These are phyloP conservation scores for Nesidiocoris tenuis DNA, from an alignment of 2,888 invertebrate genomes.

Conservation along the genomic window DNA sequence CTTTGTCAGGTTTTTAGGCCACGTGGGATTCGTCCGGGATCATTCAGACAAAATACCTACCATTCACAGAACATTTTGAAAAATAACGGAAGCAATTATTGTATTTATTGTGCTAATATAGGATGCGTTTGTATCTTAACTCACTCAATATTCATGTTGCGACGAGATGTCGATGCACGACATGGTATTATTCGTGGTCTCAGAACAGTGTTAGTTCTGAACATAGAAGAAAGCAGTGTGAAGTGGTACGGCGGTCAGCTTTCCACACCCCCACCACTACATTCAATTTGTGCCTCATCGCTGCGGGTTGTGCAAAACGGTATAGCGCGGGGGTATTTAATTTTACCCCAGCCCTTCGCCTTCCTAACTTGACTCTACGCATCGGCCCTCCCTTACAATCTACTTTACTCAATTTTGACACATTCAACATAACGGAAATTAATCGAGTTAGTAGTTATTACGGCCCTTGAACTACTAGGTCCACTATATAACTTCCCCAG, in stretches of 20 bases:
- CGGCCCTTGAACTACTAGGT: slow-evolving; percentile 28
- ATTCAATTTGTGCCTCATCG: background rate
- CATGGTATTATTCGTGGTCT: too few species aligned
- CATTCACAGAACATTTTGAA: too few species aligned
- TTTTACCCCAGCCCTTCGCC: slow-evolving; percentile 17
- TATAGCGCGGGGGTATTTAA: slow-evolving; percentile 13
- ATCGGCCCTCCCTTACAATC: slow-evolving; percentile 29
- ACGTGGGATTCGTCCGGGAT: too few species aligned
- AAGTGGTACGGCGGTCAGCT: background rate
- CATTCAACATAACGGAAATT: slow-evolving; percentile 42
- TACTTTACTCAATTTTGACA: slow-evolving; percentile 43
- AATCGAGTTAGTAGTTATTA: slow-evolving; percentile 42
- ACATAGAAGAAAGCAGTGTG: background rate
- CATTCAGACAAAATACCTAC: too few species aligned
- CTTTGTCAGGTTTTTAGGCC: too few species aligned
- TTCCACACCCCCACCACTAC: background rate
- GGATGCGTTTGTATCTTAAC: too few species aligned
- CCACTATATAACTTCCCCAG: slow-evolving; percentile 31
- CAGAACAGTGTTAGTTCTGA: too few species aligned
- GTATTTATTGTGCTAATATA: too few species aligned
- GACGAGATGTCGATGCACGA: too few species aligned
- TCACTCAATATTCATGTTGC: too few species aligned
- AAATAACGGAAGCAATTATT: too few species aligned
- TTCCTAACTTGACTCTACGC: slow-evolving; percentile 15
- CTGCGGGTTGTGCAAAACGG: background rate